Evolutionary conservation across 2,113 vertebrate species (phyloP), one percentile per base, ranked within the genome.

Genomic region (Nannobrachium achirus): DNA sequence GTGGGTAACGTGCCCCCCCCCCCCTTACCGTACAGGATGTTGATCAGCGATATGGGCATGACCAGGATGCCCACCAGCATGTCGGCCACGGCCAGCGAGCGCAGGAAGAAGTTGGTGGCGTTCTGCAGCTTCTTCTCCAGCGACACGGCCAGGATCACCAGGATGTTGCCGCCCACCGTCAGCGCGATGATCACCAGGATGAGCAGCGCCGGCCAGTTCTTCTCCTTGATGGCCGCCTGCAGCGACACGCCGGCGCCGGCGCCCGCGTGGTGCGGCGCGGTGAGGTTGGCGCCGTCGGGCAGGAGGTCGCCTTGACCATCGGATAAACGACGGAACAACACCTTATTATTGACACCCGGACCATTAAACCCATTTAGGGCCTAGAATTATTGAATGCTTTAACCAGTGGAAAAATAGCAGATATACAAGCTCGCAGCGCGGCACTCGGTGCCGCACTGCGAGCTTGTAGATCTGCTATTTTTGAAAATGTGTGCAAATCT

Each of bases 71-170:
- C 98, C 69, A 99, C 98, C 49, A 99, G 87, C 96, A 99, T 98
- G 88, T 99, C 98, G 0, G 98, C 98, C 73, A 98, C 95, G 0
- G 98, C 97, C 86, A 99, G 89, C 0, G 98, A 99, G 90, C 98
- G 94, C 88, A 99, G 91, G 86, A 99, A 99, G 86, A 97, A 99
- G 88, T 99, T 99, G 53, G 98, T 99, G 53, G 97, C 98, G 25
- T 97, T 99, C 80, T 99, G 98, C 69, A 99, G 94, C 86, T 99
- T 99, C 90, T 98, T 99, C 90, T 99, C 98, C 91, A 99, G 79
- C 13, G 95, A 96, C 65, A 99, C 97, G 0, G 98, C 98, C 89
- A 99, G 91, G 85, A 99, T 99, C 63, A 99, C 97, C 57, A 99
- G 76, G 78, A 99, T 98, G 82, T 99, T 99, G 2, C 98, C 98